Evolutionary conservation across 2,797 vertebrate species (phyloP).

Genomic region (Aulostomus chinensis): DNA sequence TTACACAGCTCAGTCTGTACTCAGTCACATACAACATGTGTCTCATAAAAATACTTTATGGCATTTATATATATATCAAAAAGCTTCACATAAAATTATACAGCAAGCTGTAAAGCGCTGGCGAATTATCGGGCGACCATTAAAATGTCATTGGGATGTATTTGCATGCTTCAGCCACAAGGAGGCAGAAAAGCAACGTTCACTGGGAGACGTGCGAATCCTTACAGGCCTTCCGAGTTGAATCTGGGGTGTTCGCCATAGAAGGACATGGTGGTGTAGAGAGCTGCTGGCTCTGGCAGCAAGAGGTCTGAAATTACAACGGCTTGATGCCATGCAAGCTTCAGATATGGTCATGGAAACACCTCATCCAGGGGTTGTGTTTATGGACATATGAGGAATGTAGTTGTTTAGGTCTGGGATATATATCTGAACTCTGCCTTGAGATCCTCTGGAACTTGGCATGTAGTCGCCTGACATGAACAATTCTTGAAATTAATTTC

Average conservation of each 20-base stretch:
- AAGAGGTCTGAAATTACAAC: constrained; percentile 22
- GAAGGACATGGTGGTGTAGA: constrained; percentile 45
- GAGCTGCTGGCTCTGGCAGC: constrained; percentile 32
- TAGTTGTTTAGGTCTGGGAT: neutral
- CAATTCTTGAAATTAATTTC: too few relatives aligned
- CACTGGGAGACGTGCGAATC: neutral
- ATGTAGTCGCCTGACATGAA: too few relatives aligned
- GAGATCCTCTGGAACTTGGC: neutral
- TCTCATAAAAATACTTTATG: too few relatives aligned
- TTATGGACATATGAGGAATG: constrained; percentile 4
- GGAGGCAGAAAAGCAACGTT: constrained; percentile 22
- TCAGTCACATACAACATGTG: too few relatives aligned
- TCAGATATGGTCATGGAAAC: constrained; percentile 29
- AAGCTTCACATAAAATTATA: too few relatives aligned
- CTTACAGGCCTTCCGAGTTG: constrained; percentile 25
- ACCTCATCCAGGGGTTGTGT: constrained; percentile 3
- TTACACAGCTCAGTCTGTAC: too few relatives aligned
- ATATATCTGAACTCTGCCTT: constrained; percentile 1
- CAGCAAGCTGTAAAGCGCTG: neutral
- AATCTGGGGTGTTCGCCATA: constrained; percentile 40
- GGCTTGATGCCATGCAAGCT: constrained; percentile 21
- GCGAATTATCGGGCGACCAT: too few relatives aligned
- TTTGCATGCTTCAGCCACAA: constrained; percentile 35
- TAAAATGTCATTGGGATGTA: constrained; percentile 3
- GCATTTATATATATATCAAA: too few relatives aligned